Conservation (phyloP, 2,797 vertebrate genomes). For the Pelobates cultripes region DNA sequence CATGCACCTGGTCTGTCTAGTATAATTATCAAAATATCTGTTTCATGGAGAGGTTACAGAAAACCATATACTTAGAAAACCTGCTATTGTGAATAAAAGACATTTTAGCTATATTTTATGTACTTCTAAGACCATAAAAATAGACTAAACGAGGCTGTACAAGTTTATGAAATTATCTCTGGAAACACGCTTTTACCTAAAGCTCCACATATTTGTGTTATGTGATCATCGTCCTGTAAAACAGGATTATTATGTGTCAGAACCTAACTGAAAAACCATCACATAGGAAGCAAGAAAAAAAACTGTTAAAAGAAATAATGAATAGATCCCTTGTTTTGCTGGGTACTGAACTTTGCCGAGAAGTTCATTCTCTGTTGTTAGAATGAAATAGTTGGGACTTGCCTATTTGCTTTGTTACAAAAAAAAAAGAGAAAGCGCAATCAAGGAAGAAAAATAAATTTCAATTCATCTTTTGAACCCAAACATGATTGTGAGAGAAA, state of each 20-base stretch:
- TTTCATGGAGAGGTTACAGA: too few species aligned
- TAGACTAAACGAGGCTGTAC: not conserved
- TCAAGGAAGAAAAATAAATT: slow-evolving; percentile 20
- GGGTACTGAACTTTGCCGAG: slow-evolving; percentile 38
- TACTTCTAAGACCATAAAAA: too few species aligned
- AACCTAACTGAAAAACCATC: slow-evolving; percentile 32
- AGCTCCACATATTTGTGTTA: slow-evolving; percentile 32
- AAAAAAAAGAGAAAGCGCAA: slow-evolving; percentile 13
- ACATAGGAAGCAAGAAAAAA: slow-evolving; percentile 39
- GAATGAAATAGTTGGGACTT: slow-evolving; percentile 47
- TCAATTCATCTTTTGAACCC: slow-evolving; percentile 42
- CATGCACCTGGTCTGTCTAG: too few species aligned
- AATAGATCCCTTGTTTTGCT: slow-evolving; percentile 45
- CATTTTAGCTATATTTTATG: too few species aligned
- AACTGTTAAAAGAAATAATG: slow-evolving; percentile 27
- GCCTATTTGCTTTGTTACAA: slow-evolving; percentile 45
- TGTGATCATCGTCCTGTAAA: slow-evolving; percentile 37
- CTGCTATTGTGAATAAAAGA: too few species aligned
- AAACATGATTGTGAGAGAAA: slow-evolving; percentile 23
- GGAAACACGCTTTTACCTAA: not conserved
- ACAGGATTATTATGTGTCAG: slow-evolving; percentile 52
- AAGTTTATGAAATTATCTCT: not conserved
- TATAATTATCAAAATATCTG: too few species aligned
- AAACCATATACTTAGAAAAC: too few species aligned
- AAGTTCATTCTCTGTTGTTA: slow-evolving; percentile 22